These are phyloP conservation scores for Drosophila prolongata DNA, from an alignment of 2,888 invertebrate genomes.

Conservation along the genomic window DNA sequence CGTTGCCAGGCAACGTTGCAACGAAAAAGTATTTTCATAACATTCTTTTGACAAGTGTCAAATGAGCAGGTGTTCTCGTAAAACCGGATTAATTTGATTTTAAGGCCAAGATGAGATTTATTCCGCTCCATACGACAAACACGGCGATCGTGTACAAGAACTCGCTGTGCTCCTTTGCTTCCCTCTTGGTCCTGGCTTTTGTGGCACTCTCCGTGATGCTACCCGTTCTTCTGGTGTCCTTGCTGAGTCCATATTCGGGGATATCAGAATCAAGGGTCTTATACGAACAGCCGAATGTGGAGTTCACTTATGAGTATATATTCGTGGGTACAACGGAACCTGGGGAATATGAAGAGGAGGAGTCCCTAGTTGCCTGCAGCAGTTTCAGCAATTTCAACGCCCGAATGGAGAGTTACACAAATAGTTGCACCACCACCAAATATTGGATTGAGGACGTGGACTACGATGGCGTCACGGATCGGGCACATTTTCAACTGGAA, in stretches of 20 bases:
- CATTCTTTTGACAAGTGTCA: slow-evolving; percentile 39
- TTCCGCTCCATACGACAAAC: slow-evolving; percentile 84
- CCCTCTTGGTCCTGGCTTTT: slow-evolving; percentile 88
- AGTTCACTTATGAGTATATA: slow-evolving; percentile 90
- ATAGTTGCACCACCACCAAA: slow-evolving; percentile 73
- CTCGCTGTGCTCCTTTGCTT: slow-evolving; percentile 90
- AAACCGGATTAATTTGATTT: neutral
- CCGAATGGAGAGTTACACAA: slow-evolving; percentile 85
- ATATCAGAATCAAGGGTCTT: slow-evolving; percentile 87
- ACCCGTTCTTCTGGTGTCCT: slow-evolving; percentile 85
- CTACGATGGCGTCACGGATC: slow-evolving; percentile 74
- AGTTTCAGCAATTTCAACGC: slow-evolving; percentile 86
- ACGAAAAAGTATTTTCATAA: slow-evolving; percentile 12
- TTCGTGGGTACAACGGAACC: slow-evolving; percentile 86
- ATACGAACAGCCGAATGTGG: slow-evolving; percentile 90
- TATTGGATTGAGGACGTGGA: slow-evolving; percentile 80
- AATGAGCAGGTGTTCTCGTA: slow-evolving; percentile 1
- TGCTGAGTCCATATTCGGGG: slow-evolving; percentile 83
- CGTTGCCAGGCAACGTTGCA: slow-evolving; percentile 23
- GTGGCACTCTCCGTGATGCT: slow-evolving; percentile 87
- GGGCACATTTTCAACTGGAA: slow-evolving; percentile 75
- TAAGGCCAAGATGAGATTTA: slow-evolving; percentile 78
- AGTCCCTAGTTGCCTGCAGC: slow-evolving; percentile 87
- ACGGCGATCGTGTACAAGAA: slow-evolving; percentile 90
- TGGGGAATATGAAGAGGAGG: slow-evolving; percentile 69